Evolutionary conservation across 2,888 invertebrate genomes (phyloP).

Genomic region (Carabus problematicus): DNA sequence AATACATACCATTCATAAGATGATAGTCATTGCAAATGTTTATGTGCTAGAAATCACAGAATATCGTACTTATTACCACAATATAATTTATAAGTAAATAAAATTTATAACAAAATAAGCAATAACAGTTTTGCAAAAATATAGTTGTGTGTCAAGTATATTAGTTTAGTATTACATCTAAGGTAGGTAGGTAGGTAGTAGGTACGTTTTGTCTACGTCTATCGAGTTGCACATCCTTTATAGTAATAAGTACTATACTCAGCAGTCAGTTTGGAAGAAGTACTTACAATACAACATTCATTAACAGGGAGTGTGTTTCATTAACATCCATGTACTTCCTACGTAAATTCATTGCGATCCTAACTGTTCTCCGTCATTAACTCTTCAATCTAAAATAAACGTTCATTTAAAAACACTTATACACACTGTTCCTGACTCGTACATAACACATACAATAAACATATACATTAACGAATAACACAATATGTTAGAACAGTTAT

Average conservation of each 20-base stretch:
- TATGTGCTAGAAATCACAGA: slow-evolving; percentile 41
- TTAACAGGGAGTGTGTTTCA: slow-evolving; percentile 31
- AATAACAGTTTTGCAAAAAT: slow-evolving; percentile 16
- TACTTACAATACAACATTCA: slow-evolving; percentile 37
- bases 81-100: slow-evolving; percentile 16
- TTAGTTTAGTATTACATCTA: background rate
- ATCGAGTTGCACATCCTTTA: no score
- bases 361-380: background rate
- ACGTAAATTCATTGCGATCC: slow-evolving; percentile 17
- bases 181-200: no score
- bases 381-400: slow-evolving; percentile 30
- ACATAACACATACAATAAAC: no score
- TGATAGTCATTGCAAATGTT: slow-evolving; percentile 42
- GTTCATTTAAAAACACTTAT: background rate
- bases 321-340: slow-evolving; percentile 31
- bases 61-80: slow-evolving; percentile 42
- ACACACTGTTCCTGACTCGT: no score
- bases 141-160: slow-evolving; percentile 7
- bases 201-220: no score
- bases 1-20: slow-evolving; percentile 34
- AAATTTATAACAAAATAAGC: slow-evolving; percentile 7
- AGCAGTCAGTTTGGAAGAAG: slow-evolving; percentile 38
- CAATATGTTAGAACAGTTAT: no score
- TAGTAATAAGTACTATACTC: slow-evolving; percentile 30
- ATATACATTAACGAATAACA: no score